Evolutionary conservation across 2,797 vertebrate species (phyloP), one percentile per base, ranked within the genome.

Genomic region (Pseudopleuronectes americanus): DNA sequence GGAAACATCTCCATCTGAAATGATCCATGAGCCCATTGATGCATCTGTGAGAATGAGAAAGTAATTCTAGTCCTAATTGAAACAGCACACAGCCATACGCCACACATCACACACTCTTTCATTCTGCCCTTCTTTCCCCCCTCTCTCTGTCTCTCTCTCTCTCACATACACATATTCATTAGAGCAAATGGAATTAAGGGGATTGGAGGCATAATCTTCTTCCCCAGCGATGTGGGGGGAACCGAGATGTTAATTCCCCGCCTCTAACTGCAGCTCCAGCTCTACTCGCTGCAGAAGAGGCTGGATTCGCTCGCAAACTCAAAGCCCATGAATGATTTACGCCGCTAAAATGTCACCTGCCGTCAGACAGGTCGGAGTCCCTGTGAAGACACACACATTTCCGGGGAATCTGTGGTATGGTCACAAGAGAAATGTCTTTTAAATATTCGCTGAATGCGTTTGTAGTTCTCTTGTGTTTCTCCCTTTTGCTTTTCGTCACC

Each of bases 161-260:
- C n/a, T 10, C 71, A 49, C 78, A 48, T 75, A 68, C 69, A 84
- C 70, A 76, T 16, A 81, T 85, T 88, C 86, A 90, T 92, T 87
- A 89, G 82, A 80, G 84, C 84, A 87, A 92, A 89, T 92, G 81
- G 90, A 91, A 92, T 92, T 92, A 90, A 76, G 73, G 83, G 87
- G 84, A 89, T 90, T 92, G 84, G 76, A 84, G 68, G 76, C 81
- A 85, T 92, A 91, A 92, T 92, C 87, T 86, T 63, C 84, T 83
- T 90, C 85, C 85, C 77, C 24, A 58, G 84, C 48, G 76, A 79
- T 84, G 79, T 77, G 80, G 43, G 38, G 68, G 64, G 74, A 82
- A 84, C 68, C 80, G 54, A 89, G 84, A 76, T 19, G 64, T 79
- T 90, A 84, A 89, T 89, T 91, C 90, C 75, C 82, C 57, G 64